Percentiles rank a stretch among this genome's conserved stretches.
Conservation (phyloP, 1,140 invertebrate genomes). For the Holotrichia oblita region DNA sequence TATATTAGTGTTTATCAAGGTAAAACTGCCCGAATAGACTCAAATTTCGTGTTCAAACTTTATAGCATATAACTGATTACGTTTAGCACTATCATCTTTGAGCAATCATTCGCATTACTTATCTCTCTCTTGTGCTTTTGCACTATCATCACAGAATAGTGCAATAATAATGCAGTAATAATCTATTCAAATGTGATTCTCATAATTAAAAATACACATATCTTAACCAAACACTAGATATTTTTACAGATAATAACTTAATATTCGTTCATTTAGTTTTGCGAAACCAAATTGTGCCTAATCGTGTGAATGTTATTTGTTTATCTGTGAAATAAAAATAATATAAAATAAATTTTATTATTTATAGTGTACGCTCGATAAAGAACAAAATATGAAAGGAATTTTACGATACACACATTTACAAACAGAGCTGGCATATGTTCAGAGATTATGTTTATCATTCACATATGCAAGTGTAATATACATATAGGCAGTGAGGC, state of each 20-base stretch:
- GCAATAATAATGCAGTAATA: not conserved
- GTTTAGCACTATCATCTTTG: too few species aligned
- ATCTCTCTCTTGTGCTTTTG: too few species aligned
- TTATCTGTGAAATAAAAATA: not conserved
- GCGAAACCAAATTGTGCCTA: conserved; percentile 11
- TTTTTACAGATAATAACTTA: not conserved
- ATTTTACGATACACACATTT: conserved; percentile 8
- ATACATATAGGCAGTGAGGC: not conserved
- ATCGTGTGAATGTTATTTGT: not conserved
- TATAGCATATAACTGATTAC: not conserved
- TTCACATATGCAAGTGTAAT: not conserved
- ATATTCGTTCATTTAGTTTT: not conserved
- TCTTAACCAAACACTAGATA: too few species aligned
- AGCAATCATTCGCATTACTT: too few species aligned
- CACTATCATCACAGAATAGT: too few species aligned
- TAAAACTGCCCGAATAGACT: not conserved
- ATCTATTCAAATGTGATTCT: too few species aligned
- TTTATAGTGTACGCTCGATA: not conserved
- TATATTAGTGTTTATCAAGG: not conserved
- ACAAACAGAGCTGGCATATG: not conserved
- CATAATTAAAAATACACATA: not conserved
- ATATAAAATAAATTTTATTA: conserved; percentile 5
- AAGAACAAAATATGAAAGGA: conserved; percentile 8
- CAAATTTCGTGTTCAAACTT: not conserved
- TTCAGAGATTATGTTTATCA: conserved; percentile 12